phyloP scores from a whole-genome alignment of 2,888 invertebrate genomes.

The Heteromurus nitidus region DNA sequence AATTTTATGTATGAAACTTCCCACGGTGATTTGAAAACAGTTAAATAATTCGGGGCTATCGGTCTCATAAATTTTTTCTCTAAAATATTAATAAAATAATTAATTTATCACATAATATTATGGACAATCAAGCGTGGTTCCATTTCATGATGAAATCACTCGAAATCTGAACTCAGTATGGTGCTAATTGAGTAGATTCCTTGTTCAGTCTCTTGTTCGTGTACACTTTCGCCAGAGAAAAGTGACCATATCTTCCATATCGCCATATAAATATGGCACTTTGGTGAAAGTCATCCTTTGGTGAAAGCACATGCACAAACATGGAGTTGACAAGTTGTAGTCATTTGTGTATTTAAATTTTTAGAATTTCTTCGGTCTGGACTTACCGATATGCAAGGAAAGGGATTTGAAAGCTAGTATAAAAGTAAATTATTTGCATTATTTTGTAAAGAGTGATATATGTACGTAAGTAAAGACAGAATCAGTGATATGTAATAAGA shows the following conservation, averaged over 20 bases:
- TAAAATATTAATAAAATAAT: no score
- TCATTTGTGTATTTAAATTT: slow-evolving; percentile 9
- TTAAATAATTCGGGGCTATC: no score
- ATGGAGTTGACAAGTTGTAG: slow-evolving; percentile 9
- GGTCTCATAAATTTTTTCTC: no score
- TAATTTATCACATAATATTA: background rate
- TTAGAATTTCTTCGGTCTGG: slow-evolving; percentile 4
- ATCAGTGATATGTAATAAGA: slow-evolving; percentile 28
- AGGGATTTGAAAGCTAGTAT: background rate
- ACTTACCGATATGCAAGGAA: background rate
- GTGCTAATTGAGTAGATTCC: slow-evolving; percentile 55
- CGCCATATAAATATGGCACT: background rate
- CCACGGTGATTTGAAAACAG: no score
- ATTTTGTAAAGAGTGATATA: slow-evolving; percentile 21
- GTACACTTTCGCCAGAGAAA: background rate
- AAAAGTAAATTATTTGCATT: background rate
- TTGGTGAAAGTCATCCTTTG: background rate
- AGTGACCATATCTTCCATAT: no score
- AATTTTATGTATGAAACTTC: no score
- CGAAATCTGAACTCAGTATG: slow-evolving; percentile 56
- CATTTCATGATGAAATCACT: slow-evolving; percentile 22
- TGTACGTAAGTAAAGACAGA: slow-evolving; percentile 50
- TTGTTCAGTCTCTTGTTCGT: slow-evolving; percentile 27
- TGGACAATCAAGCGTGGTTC: background rate
- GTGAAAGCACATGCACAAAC: no score